A percentile compares a stretch with the other conserved stretches of the same genome.
Evolutionary conservation across 2,113 vertebrate genomes (phyloP).

Genomic region (Clarias magur): DNA sequence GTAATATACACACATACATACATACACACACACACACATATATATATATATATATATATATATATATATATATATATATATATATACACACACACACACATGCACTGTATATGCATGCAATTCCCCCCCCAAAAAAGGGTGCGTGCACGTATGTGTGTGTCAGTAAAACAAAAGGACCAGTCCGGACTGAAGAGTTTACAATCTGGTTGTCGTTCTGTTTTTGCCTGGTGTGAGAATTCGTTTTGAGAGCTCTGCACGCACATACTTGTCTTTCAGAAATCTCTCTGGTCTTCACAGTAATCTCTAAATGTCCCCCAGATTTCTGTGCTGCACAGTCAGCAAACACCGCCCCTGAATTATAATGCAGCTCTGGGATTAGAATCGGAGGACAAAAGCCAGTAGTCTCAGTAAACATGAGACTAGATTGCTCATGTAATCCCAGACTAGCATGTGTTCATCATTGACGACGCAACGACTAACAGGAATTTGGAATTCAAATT

Average conservation of each 20-base stretch:
- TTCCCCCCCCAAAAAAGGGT: too few relatives aligned
- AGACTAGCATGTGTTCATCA: neutral
- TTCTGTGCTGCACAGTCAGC: conserved; percentile 39
- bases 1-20: too few relatives aligned
- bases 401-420: neutral
- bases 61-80: too few relatives aligned
- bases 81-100: too few relatives aligned
- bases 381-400: conserved; percentile 33
- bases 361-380: conserved; percentile 47
- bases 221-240: conserved; percentile 61
- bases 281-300: conserved; percentile 45
- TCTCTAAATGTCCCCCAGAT: conserved; percentile 57
- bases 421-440: neutral
- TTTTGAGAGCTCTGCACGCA: conserved; percentile 48
- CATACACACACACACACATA: too few relatives aligned
- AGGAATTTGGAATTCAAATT: neutral
- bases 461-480: neutral
- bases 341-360: conserved; percentile 47
- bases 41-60: too few relatives aligned
- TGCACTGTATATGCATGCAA: too few relatives aligned
- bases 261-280: conserved; percentile 5
- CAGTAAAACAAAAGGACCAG: conserved; percentile 27
- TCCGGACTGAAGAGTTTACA: conserved; percentile 52
- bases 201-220: conserved; percentile 58
- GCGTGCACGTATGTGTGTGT: neutral